Percentiles rank a stretch among this genome's conserved stretches.
These are phyloP conservation scores for Helogale parvula DNA, from an alignment of 2,113 vertebrate species.

Conservation along the genomic window DNA sequence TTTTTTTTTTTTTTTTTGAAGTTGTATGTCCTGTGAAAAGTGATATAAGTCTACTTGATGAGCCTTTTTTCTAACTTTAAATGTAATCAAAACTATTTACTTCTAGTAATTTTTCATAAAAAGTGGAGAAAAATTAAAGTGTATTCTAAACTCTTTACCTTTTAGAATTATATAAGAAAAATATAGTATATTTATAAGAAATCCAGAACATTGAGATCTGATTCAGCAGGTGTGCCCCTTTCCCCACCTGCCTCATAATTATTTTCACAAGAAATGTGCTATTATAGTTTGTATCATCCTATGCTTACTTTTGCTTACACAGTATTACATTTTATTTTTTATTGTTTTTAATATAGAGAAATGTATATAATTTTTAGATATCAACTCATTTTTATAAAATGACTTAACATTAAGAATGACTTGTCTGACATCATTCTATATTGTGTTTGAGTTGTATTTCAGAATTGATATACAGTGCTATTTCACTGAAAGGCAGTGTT, in stretches of 20 bases:
- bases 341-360: neutral
- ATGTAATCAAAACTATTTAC: neutral
- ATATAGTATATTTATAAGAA: neutral
- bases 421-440: neutral
- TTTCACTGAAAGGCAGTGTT: neutral
- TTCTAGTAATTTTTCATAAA: neutral
- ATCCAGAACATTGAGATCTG: neutral
- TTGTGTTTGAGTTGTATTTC: neutral
- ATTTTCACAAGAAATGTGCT: neutral
- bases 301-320: slow-evolving; percentile 13
- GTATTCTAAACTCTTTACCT: neutral
- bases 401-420: neutral
- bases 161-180: neutral
- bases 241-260: neutral
- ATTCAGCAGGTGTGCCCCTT: neutral
- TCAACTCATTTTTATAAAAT: neutral
- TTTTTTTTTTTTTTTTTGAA: neutral
- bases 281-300: neutral
- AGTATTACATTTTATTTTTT: no score
- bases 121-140: neutral
- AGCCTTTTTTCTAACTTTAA: neutral
- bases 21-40: neutral
- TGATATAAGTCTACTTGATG: neutral
- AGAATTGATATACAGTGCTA: neutral
- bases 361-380: neutral